Percentiles rank a stretch among this genome's conserved stretches.
Conservation (phyloP, 2,888 invertebrate genomes). For the Aethes cnicana region DNA sequence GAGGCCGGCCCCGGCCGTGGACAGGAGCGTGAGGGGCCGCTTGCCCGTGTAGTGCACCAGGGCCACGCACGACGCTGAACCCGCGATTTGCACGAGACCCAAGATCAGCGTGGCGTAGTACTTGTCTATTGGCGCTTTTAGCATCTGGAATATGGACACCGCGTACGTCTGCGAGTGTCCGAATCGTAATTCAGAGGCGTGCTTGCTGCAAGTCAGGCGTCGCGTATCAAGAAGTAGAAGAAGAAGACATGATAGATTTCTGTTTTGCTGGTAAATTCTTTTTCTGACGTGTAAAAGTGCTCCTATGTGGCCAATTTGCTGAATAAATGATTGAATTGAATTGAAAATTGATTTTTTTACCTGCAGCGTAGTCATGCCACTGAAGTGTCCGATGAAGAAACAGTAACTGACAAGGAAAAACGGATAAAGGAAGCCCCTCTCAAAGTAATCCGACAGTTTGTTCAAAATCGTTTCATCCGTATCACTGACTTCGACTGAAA, state of each 20-base stretch:
- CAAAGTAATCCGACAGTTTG: conserved; percentile 68
- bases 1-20: conserved; percentile 85
- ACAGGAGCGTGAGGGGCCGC: conserved; percentile 85
- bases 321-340: background rate
- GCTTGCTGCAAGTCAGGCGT: too few species aligned
- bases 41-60: conserved; percentile 89
- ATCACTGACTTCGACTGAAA: conserved; percentile 46
- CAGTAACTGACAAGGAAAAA: conserved; percentile 84
- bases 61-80: conserved; percentile 84
- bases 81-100: conserved; percentile 86
- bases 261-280: too few species aligned
- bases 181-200: too few species aligned
- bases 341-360: conserved; percentile 38
- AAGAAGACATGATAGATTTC: too few species aligned
- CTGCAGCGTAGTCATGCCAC: conserved; percentile 88
- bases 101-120: conserved; percentile 89
- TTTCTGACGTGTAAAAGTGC: too few species aligned
- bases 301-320: too few species aligned
- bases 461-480: conserved; percentile 60
- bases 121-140: conserved; percentile 88
- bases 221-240: too few species aligned
- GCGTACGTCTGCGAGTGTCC: conserved; percentile 84
- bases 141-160: conserved; percentile 87
- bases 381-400: conserved; percentile 89
- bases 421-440: conserved; percentile 85